Percentiles rank a stretch among this genome's conserved stretches.
Conservation (phyloP, 1,140 invertebrate species). For the Aphidius gifuensis region DNA sequence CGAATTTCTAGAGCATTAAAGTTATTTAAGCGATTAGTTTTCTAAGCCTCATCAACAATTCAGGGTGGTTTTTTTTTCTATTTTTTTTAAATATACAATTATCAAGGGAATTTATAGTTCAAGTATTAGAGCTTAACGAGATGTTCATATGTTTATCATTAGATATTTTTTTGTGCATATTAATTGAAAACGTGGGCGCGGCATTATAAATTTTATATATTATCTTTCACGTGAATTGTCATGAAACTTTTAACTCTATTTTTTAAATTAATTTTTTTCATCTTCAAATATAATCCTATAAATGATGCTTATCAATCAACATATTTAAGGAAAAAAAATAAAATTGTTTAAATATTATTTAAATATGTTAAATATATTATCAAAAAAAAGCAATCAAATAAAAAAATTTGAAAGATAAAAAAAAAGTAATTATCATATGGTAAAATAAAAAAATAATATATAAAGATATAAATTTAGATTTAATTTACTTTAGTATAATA, state of each 20-base stretch:
- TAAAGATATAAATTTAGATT: too few species aligned
- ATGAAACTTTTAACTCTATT: background rate
- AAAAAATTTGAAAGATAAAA: too few species aligned
- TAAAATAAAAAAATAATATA: too few species aligned
- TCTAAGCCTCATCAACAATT: background rate
- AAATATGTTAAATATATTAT: too few species aligned
- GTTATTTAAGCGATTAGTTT: constrained; percentile 20
- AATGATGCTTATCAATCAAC: background rate
- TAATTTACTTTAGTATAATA: too few species aligned
- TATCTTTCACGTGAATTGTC: background rate
- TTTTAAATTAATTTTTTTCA: constrained; percentile 12
- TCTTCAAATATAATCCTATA: background rate
- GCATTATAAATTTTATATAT: constrained; percentile 9
- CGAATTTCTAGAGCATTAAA: constrained; percentile 26
- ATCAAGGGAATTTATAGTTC: constrained; percentile 18
- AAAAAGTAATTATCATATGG: too few species aligned
- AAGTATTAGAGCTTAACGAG: constrained; percentile 19
- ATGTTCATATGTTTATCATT: constrained; percentile 11
- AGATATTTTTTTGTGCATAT: constrained; percentile 3
- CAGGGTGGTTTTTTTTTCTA: background rate
- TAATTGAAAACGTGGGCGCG: background rate
- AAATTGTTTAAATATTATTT: too few species aligned
- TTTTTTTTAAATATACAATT: constrained; percentile 11
- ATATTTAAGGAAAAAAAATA: background rate
- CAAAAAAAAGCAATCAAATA: too few species aligned